Evolutionary conservation across 1,140 invertebrate genomes (phyloP).

Genomic region (Apolygus lucorum): DNA sequence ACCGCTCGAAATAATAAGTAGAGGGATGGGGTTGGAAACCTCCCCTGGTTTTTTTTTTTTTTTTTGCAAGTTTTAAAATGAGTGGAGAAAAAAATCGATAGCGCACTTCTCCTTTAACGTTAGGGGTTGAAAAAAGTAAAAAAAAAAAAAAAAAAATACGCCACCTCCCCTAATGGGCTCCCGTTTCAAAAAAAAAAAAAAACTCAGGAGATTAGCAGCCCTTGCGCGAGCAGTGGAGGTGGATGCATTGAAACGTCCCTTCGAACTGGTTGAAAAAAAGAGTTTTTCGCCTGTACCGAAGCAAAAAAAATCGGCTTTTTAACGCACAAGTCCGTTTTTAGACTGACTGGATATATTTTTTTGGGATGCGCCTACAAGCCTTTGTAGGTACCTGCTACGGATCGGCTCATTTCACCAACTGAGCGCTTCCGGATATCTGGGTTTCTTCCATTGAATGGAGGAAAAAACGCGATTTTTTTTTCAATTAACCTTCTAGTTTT

Average conservation of each 20-base stretch:
- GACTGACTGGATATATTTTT: background rate
- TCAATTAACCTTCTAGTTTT: too few species aligned
- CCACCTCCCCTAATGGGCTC: background rate
- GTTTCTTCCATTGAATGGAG: background rate
- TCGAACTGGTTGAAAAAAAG: conserved; percentile 2
- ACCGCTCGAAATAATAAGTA: background rate
- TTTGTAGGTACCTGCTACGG: background rate
- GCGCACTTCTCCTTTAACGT: background rate
- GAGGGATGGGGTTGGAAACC: background rate
- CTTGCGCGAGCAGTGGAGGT: background rate
- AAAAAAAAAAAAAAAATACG: background rate
- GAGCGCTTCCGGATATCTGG: background rate
- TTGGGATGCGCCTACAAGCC: too few species aligned
- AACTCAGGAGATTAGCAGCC: conserved; percentile 1
- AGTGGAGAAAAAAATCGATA: conserved; percentile 10
- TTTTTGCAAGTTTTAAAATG: conserved; percentile 7
- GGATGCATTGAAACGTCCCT: conserved; percentile 11
- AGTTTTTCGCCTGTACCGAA: background rate
- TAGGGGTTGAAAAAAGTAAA: conserved; percentile 3
- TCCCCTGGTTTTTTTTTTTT: background rate
- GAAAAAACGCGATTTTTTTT: too few species aligned
- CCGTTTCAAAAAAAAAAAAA: too few species aligned
- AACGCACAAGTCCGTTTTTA: background rate
- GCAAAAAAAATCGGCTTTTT: background rate
- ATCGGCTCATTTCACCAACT: background rate